phyloP scores from a whole-genome alignment of 2,113 vertebrate genomes.

The Python bivittatus region DNA sequence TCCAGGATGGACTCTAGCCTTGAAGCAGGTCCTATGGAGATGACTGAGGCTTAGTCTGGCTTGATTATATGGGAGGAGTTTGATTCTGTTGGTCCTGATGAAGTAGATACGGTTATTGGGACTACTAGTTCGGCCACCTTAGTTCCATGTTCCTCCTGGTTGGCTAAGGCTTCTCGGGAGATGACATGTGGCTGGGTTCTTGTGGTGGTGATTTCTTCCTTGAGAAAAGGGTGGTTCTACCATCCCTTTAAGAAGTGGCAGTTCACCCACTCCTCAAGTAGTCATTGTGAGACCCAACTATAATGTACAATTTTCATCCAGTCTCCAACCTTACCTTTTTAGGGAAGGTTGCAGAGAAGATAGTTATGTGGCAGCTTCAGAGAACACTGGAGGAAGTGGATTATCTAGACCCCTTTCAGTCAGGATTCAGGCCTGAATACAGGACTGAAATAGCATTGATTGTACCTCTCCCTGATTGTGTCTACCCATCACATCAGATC shows the following conservation, averaged over 20 bases:
- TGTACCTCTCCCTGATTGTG: too few relatives aligned
- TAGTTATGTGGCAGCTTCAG: too few relatives aligned
- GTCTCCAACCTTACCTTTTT: not conserved
- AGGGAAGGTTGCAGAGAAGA: too few relatives aligned
- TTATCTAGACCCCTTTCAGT: too few relatives aligned
- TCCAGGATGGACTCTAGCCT: not conserved
- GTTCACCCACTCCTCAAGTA: not conserved
- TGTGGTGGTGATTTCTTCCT: not conserved
- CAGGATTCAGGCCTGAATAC: too few relatives aligned
- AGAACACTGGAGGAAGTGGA: not conserved
- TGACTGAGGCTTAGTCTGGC: not conserved
- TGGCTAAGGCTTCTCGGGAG: not conserved
- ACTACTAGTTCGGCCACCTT: too few relatives aligned
- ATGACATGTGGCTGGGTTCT: not conserved
- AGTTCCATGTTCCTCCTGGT: not conserved
- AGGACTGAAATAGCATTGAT: too few relatives aligned
- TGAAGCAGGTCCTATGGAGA: not conserved
- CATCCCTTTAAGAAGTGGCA: not conserved
- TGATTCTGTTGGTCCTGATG: not conserved
- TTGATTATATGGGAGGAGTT: not conserved
- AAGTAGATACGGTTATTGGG: not conserved
- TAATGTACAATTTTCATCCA: not conserved
- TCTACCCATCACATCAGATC: too few relatives aligned
- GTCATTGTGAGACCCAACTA: not conserved
- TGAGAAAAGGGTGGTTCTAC: not conserved